These are phyloP conservation scores for Rhagonycha fulva DNA, from an alignment of 2,888 invertebrate genomes.

Conservation along the genomic window DNA sequence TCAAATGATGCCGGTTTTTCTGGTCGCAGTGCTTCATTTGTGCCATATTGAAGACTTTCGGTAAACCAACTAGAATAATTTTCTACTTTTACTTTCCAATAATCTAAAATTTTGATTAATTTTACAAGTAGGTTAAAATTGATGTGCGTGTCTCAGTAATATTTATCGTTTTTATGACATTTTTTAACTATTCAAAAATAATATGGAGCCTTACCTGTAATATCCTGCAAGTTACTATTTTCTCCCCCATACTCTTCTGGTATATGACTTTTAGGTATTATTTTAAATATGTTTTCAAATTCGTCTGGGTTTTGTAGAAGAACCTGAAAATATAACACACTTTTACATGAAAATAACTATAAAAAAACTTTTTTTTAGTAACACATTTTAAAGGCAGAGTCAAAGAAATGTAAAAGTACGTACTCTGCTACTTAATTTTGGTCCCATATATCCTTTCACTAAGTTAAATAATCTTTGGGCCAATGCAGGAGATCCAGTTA, in stretches of 20 bases:
- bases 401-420: not conserved
- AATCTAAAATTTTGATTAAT: not conserved
- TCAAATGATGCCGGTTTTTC: no score
- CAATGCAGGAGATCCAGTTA: not conserved
- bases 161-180: no score
- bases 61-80: conserved; percentile 58
- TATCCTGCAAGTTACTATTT: not conserved
- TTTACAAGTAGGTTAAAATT: not conserved
- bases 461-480: not conserved
- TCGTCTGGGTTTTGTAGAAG: not conserved
- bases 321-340: not conserved
- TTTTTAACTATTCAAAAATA: no score
- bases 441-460: not conserved
- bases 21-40: conserved; percentile 59
- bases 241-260: not conserved
- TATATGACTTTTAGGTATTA: not conserved
- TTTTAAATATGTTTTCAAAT: not conserved
- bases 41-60: conserved; percentile 56
- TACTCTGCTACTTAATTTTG: not conserved
- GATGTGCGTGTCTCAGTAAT: not conserved
- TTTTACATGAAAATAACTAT: no score
- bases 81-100: conserved; percentile 59
- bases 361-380: not conserved
- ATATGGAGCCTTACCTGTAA: not conserved
- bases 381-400: not conserved